phyloP scores from a whole-genome alignment of 2,888 invertebrate species.

The Epicampocera succincta region DNA sequence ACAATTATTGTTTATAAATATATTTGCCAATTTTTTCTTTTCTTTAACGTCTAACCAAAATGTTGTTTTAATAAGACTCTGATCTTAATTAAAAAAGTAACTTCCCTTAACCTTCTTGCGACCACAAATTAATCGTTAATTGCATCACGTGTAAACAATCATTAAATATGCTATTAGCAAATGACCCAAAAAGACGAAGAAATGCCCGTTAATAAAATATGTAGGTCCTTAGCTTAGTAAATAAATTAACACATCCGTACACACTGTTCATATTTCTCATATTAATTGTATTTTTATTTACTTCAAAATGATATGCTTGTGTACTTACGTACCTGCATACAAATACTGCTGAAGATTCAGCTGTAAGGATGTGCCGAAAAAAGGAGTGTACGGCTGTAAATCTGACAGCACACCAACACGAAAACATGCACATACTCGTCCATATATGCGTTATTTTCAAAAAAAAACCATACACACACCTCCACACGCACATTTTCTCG shows the following conservation, averaged over 20 bases:
- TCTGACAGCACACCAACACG: too few species aligned
- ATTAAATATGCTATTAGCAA: slow-evolving; percentile 31
- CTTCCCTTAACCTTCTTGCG: neutral
- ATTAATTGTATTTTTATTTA: neutral
- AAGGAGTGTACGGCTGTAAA: neutral
- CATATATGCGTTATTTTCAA: too few species aligned
- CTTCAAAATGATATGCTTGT: neutral
- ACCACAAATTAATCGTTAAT: slow-evolving; percentile 54
- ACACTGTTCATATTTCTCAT: neutral
- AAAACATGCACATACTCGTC: too few species aligned
- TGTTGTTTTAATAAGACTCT: too few species aligned
- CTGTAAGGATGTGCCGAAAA: neutral
- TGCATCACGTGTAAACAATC: slow-evolving; percentile 56
- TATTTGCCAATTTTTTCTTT: too few species aligned
- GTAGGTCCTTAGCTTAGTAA: slow-evolving; percentile 12
- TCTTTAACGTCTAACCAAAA: too few species aligned
- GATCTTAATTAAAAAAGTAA: too few species aligned
- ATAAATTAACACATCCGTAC: neutral
- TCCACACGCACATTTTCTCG: slow-evolving; percentile 43
- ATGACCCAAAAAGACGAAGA: neutral
- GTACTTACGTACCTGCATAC: neutral
- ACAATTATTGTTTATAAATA: too few species aligned
- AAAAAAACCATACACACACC: too few species aligned
- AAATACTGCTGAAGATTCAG: slow-evolving; percentile 7
- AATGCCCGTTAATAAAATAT: slow-evolving; percentile 3